Evolutionary conservation across 2,888 invertebrate genomes (phyloP).

Genomic region (Crioceris asparagi): DNA sequence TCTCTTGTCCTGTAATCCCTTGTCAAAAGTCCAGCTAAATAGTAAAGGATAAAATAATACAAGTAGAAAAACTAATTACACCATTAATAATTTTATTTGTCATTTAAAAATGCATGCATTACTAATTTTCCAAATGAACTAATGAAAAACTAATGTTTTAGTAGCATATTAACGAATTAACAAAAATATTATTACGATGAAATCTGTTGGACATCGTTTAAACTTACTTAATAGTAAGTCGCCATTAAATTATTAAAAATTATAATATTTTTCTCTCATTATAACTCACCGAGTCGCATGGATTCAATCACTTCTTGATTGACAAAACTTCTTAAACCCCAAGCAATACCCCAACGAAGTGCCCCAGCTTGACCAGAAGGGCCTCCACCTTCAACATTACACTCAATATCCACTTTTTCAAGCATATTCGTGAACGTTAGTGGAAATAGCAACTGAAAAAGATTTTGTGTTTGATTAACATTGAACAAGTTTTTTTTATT

Average conservation of each 20-base stretch:
- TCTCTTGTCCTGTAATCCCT: conserved; percentile 68
- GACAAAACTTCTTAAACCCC: conserved; percentile 74
- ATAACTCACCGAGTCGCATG: conserved; percentile 68
- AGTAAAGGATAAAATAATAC: too few species aligned
- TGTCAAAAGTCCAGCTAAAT: conserved; percentile 73
- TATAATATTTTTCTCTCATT: not conserved
- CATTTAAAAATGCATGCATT: too few species aligned
- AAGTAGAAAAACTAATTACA: too few species aligned
- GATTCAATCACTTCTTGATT: conserved; percentile 62
- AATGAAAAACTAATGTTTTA: too few species aligned
- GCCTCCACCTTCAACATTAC: conserved; percentile 62
- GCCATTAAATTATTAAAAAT: too few species aligned
- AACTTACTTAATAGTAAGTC: too few species aligned
- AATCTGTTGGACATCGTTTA: too few species aligned
- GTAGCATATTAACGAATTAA: too few species aligned
- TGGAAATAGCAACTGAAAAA: conserved; percentile 64
- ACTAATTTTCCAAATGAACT: too few species aligned
- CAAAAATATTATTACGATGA: too few species aligned
- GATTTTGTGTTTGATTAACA: not conserved
- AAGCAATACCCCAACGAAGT: conserved; percentile 78
- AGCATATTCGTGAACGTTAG: conserved; percentile 67
- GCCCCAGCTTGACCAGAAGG: conserved; percentile 78
- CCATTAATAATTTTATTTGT: too few species aligned
- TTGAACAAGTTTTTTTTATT: too few species aligned
- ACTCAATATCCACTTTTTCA: conserved; percentile 73